A percentile compares a stretch with the other conserved stretches of the same genome.
Evolutionary conservation across 2,113 vertebrate genomes (phyloP).

Genomic region (Chionodraco myersi): DNA sequence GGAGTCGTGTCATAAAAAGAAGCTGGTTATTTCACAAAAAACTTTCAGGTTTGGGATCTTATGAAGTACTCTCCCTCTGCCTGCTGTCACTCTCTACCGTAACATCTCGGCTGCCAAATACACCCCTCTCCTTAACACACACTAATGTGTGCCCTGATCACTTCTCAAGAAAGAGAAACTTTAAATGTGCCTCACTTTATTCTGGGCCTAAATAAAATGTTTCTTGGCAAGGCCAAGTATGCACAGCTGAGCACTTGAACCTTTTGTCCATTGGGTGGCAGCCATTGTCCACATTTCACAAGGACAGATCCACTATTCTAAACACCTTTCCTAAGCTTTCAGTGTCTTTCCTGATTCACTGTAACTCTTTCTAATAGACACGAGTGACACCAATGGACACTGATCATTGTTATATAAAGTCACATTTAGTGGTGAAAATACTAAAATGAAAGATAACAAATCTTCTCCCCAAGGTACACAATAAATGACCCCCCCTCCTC

Average conservation of each 20-base stretch:
- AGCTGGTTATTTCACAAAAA: conserved; percentile 29
- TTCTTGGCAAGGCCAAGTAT: neutral
- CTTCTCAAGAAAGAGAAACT: neutral
- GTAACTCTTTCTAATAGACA: conserved; percentile 1
- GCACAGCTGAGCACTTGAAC: conserved; percentile 19
- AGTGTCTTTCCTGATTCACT: neutral
- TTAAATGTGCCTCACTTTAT: neutral
- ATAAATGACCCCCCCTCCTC: conserved; percentile 49
- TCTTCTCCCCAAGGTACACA: conserved; percentile 38
- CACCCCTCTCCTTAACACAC: conserved; percentile 9
- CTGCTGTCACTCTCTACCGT: conserved; percentile 13
- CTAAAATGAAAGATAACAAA: conserved; percentile 51
- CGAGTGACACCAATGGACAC: neutral
- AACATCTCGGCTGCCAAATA: neutral
- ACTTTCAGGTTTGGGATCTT: conserved; percentile 14
- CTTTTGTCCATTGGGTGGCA: conserved; percentile 49
- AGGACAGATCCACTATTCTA: neutral
- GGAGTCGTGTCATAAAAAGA: conserved; percentile 6
- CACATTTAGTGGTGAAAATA: neutral
- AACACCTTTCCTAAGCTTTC: neutral
- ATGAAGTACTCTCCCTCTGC: conserved; percentile 12
- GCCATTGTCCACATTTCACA: conserved; percentile 19
- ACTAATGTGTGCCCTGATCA: neutral
- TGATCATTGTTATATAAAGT: neutral
- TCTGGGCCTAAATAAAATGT: conserved; percentile 14